Base-by-base conservation (phyloP, 2,888 invertebrate species). In the Asteroscopus sphinx region DNA sequence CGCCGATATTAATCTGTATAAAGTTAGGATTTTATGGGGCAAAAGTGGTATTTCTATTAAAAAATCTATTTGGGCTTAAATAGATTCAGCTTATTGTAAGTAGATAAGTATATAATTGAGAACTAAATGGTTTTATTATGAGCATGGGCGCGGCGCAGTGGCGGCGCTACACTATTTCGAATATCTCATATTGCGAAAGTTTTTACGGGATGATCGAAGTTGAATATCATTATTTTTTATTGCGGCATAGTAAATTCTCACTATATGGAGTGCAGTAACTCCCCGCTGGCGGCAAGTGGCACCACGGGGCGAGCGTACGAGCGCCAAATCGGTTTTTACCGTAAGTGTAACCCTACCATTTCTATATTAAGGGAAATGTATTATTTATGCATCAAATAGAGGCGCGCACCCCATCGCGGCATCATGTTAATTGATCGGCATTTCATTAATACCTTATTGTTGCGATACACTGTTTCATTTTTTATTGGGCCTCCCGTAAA, bases 341-440 rank as follows among this genome's bases (percentile, higher is more conserved):
- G 77, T 79, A 85, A n/a, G n/a, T n/a, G n/a, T 80, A 86, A 83
- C 82, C 81, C 80, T 77, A 79, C 80, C 83, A 82, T 87, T 86
- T 77, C 79, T 85, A 85, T 83, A 88, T 84, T 82, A 86, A 79
- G 79, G 85, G 77, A 88, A 87, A 87, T 82, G 74, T 81, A 86
- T 87, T 90, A 88, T 89, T 90, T 90, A 90, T 92, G 84, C 88
- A 88, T 87, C 88, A 83, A 81, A 84, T 83, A 77, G 81, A 84
- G 82, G 78, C 68, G 74, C 83, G 77, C 88, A 76, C 89, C 90
- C 89, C 81, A 86, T 81, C 63, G 90, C 58, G 87, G 71, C 74
- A 79, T 85, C 84, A 87, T 85, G 84, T 87, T 91, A 90, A 91
- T 92, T 90, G 84, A 84, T 83, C 86, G 78, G 77, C 82, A 82